Evolutionary conservation across 2,797 vertebrate genomes (phyloP), one percentile per base, ranked within the genome.

Genomic region (Lacerta bilineata): DNA sequence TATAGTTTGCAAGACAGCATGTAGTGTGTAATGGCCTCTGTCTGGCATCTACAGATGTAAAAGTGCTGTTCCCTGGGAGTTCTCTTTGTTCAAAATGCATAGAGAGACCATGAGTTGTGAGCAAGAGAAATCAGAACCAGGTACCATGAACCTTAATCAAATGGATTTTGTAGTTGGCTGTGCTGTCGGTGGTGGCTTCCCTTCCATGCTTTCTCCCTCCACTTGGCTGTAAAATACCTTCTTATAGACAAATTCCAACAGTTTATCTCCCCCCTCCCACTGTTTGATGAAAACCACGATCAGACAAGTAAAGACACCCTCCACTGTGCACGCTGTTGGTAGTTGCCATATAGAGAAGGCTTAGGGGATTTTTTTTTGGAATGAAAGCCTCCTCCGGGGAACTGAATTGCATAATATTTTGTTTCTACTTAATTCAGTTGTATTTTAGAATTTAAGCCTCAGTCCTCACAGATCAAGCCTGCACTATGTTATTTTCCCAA

Each of bases 111-210:
- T 78, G 68, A 82, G 71, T 90, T 83, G 69, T 81, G 85, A 59
- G 83, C 64, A 89, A 87, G 68, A 0, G 88, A 64, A 74, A 79
- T 17, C 29, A 83, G 61, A 68, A 90, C 85, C 68, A 46, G 87
- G 81, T 89, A 84, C 84, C 75, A 55, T 39, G 93, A 77, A 17
- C 84, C 55, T 91, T 80, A 59, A 87, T 91, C 80, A 66, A 2
- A 89, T 68, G 83, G 82, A 80, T 94, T 93, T 93, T 39, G 50
- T 72, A 84, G 88, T 85, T 80, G 59, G 88, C 41, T 13, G 41
- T 59, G 61, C 13, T 74, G 33, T 89, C 36, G 17, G n/a, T 61
- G 69, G 69, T 46, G 46, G 66, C 90, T 93, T 90, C 9, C 69
- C 80, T 91, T 23, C 75, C 80, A 6, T 90, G 29, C 76, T 93